Conservation (phyloP, 2,797 vertebrate species). For the Myotis myotis region DNA sequence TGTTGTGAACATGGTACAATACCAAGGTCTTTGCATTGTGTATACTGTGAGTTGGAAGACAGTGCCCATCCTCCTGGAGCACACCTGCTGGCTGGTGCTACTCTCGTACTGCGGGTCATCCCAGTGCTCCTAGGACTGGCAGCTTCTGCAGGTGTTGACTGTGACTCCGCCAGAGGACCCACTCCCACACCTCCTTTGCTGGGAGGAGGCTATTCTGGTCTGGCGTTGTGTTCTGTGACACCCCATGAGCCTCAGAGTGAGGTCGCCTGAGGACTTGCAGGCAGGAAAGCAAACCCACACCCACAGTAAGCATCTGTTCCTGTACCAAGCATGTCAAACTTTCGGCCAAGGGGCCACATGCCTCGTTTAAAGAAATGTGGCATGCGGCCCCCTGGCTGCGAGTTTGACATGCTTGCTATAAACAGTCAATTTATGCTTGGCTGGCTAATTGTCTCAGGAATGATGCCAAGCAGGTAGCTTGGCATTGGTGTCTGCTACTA, state of each 20-base stretch:
- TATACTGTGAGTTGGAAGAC: neutral
- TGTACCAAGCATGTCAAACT: too few species aligned
- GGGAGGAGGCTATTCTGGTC: neutral
- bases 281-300: neutral
- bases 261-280: neutral
- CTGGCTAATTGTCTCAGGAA: neutral
- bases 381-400: too few species aligned
- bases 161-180: neutral
- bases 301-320: neutral
- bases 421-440: accelerated
- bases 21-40: neutral
- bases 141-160: neutral
- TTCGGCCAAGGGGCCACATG: too few species aligned
- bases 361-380: too few species aligned
- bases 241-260: neutral
- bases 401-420: too few species aligned
- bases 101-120: accelerated
- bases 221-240: too few species aligned
- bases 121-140: accelerated
- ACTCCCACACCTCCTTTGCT: neutral
- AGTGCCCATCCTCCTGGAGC: neutral
- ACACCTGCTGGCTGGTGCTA: too few species aligned
- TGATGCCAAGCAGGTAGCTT: neutral
- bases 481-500: neutral
- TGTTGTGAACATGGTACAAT: neutral